Conservation (phyloP, 2,113 vertebrate species). For the Myrmecophaga tridactyla region DNA sequence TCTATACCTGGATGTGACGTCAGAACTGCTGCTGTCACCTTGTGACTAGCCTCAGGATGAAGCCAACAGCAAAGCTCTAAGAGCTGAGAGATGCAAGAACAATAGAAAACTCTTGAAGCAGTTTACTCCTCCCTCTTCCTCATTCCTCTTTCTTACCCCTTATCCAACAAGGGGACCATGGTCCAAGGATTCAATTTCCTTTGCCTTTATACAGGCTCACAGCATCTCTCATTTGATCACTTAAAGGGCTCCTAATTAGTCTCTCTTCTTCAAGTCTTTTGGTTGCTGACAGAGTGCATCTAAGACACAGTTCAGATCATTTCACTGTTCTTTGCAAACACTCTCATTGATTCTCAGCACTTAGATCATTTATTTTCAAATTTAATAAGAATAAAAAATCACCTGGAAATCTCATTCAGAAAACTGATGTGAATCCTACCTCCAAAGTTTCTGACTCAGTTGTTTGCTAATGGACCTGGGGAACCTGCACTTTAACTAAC, state of each 20-base stretch:
- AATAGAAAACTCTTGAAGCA: neutral
- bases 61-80: neutral
- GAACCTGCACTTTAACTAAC: neutral
- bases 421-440: neutral
- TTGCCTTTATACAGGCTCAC: neutral
- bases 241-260: neutral
- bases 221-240: neutral
- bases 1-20: neutral
- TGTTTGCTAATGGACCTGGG: neutral
- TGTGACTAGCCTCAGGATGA: neutral
- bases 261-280: neutral
- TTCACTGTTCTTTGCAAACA: neutral
- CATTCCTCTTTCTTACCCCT: neutral
- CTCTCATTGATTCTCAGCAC: neutral
- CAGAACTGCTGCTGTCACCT: neutral
- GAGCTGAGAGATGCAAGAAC: neutral
- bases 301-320: neutral
- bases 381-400: neutral
- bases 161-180: neutral
- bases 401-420: neutral
- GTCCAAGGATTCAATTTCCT: neutral
- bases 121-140: neutral
- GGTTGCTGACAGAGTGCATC: neutral
- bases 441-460: neutral
- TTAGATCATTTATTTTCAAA: neutral